Conservation (phyloP, 2,113 vertebrate species). For the Eulacestoma nigropectus region DNA sequence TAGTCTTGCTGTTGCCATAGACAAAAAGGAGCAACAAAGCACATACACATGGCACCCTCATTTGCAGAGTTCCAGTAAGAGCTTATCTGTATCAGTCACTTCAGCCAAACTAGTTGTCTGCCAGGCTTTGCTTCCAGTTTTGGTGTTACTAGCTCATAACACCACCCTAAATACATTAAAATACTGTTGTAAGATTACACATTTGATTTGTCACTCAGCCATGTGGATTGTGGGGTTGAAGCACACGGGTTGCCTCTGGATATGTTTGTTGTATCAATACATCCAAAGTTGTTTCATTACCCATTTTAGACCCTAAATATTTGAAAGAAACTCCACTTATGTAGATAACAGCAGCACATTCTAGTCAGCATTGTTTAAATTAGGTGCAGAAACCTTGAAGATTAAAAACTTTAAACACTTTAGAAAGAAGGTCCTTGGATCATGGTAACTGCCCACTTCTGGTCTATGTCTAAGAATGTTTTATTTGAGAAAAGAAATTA, state of each 20-base stretch:
- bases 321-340: neutral
- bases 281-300: neutral
- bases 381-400: neutral
- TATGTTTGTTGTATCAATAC: accelerated
- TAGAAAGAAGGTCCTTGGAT: neutral
- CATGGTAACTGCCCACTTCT: neutral
- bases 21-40: neutral
- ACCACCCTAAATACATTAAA: neutral
- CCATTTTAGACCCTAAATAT: neutral
- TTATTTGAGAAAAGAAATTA: neutral
- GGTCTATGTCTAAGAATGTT: neutral
- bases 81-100: neutral
- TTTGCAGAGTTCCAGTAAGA: neutral
- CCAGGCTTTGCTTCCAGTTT: neutral
- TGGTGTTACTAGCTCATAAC: neutral
- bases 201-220: neutral
- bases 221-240: neutral
- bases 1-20: neutral
- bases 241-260: neutral
- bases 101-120: neutral
- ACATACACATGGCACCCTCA: neutral
- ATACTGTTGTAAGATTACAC: neutral
- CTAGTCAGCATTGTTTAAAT: neutral
- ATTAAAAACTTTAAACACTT: neutral
- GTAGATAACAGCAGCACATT: neutral